Conservation (phyloP, 2,113 vertebrate species). For the Tonatia bakeri region DNA sequence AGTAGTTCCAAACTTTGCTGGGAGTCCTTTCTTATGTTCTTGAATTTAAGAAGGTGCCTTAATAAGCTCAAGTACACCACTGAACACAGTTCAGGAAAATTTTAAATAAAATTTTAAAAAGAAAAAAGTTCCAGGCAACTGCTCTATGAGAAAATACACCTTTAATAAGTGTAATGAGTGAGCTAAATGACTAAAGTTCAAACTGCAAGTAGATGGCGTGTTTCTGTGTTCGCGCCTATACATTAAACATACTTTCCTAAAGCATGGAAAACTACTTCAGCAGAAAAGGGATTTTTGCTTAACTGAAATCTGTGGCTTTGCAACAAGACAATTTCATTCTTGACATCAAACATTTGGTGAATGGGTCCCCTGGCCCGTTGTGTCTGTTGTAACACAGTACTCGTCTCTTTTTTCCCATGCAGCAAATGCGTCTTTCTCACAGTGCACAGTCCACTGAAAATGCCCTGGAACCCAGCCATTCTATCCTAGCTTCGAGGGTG, state of each 20-base stretch:
- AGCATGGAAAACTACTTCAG: neutral
- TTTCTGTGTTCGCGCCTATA: neutral
- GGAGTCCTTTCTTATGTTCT: neutral
- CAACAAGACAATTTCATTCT: conserved; percentile 9
- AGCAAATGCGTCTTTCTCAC: neutral
- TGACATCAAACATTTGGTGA: neutral
- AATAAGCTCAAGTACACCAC: neutral
- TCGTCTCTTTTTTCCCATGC: neutral
- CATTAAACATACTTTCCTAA: neutral
- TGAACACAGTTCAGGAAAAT: neutral
- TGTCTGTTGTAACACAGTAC: neutral
- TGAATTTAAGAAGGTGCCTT: neutral
- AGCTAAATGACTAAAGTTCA: neutral
- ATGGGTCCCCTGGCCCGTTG: neutral
- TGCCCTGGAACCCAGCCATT: neutral
- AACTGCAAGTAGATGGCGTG: neutral
- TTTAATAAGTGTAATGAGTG: neutral
- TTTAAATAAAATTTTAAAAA: neutral
- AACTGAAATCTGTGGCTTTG: conserved; percentile 1
- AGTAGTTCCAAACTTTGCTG: neutral
- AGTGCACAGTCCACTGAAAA: neutral
- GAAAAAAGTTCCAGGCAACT: neutral
- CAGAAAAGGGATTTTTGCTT: neutral
- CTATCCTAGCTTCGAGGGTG: neutral
- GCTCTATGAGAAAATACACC: neutral